Percentiles rank a stretch among this genome's conserved stretches.
Conservation (phyloP, 92 coral and sea anemone species). For the Epizoanthus illoricatus region DNA sequence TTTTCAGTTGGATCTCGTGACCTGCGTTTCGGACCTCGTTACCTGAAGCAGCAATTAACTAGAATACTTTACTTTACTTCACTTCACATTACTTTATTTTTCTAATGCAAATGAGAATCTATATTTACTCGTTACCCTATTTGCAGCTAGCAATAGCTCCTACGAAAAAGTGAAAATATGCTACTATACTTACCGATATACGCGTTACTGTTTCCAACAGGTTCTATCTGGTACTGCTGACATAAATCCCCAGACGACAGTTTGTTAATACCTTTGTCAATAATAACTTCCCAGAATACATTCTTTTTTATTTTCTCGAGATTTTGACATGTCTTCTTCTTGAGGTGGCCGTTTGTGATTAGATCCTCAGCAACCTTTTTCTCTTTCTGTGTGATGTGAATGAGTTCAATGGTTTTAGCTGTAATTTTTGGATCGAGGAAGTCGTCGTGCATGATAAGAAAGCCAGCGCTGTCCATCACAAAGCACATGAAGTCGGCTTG, state of each 20-base stretch:
- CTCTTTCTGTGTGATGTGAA: constrained; percentile 62
- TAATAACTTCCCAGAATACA: constrained; percentile 47
- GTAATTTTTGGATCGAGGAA: constrained; percentile 54
- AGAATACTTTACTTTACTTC: too few species aligned
- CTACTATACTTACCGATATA: constrained; percentile 43
- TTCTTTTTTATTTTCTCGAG: constrained; percentile 45
- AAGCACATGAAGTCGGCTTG: constrained; percentile 42
- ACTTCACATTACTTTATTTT: too few species aligned
- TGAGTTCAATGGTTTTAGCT: constrained; percentile 35
- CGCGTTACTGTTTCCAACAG: constrained; percentile 38
- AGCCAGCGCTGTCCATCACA: constrained; percentile 60
- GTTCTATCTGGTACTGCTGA: constrained; percentile 40
- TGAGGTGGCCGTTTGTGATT: constrained; percentile 37
- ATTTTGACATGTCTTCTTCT: constrained; percentile 48
- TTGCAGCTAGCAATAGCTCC: too few species aligned
- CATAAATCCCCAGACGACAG: constrained; percentile 12
- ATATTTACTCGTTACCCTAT: too few species aligned
- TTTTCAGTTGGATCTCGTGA: too few species aligned
- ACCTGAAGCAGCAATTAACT: too few species aligned
- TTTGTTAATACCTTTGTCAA: constrained; percentile 32
- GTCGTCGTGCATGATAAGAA: constrained; percentile 59
- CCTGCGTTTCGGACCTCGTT: too few species aligned
- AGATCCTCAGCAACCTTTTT: constrained; percentile 52
- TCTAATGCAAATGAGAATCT: too few species aligned
- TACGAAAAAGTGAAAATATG: too few species aligned